Evolutionary conservation across 1,140 invertebrate genomes (phyloP), one percentile per base, ranked within the genome.

Genomic region (Antheraea mylitta): DNA sequence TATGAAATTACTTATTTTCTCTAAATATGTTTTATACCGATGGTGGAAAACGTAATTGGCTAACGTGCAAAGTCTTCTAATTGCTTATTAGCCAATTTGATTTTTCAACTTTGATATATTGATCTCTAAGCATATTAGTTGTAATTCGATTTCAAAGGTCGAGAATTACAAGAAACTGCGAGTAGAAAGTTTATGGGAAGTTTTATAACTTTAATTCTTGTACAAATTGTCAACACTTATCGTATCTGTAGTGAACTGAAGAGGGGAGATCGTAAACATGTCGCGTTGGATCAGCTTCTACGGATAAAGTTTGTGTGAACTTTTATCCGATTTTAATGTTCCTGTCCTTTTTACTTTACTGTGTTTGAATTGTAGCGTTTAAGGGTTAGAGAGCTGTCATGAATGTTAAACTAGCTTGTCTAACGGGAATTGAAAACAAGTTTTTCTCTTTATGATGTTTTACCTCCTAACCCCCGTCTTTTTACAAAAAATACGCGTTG

Each of bases 161-260:
- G 16, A 53, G 45, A 53, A 53, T 2, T 16, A 53, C 16, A 16
- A 13, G 16, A 53, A 53, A 13, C 16, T 53, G 38, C 6, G 45
- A 53, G 45, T 48, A n/a, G 11, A 53, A 53, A 16, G 16, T 53
- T 6, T 53, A 53, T 53, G 45, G 13, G 13, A 53, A 13, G 11
- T 53, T 7, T 13, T 53, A 53, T 53, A 53, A 13, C 11, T 13
- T 53, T 16, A 2, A n/a, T 53, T 13, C 6, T 10, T 0, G 45
- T 53, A 53, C 13, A 53, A 53, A 53, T 53, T 53, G 7, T 53
- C 16, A 13, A 53, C 45, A 53, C 45, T 53, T 63, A 30, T 16
- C 61, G 30, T 63, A 63, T 63, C 30, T 37, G 61, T 63, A 63
- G 61, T 63, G 61, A 63, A 63, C 7, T 63, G 36, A 63, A 63